These are phyloP conservation scores for Crematogaster levior DNA, from an alignment of 2,888 invertebrate species.

Conservation along the genomic window DNA sequence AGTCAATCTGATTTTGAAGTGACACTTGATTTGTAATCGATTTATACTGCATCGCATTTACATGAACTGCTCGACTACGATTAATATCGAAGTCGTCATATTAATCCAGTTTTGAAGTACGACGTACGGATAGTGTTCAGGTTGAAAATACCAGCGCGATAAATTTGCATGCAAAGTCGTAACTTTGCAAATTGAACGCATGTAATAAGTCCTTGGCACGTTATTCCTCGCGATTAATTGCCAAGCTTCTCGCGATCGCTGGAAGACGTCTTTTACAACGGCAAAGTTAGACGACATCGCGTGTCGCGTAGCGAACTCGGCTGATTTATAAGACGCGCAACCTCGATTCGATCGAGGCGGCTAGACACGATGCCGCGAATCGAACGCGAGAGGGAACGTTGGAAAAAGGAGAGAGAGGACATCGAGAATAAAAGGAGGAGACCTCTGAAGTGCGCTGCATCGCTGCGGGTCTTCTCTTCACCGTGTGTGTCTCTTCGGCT, in stretches of 20 bases:
- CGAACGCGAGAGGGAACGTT: constrained; percentile 63
- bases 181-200: constrained; percentile 44
- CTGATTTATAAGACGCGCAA: constrained; percentile 52
- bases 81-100: background rate
- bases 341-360: constrained; percentile 25
- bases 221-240: constrained; percentile 58
- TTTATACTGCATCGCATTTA: background rate
- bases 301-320: constrained; percentile 38
- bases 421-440: constrained; percentile 33
- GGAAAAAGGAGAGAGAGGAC: constrained; percentile 50
- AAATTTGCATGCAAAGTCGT: constrained; percentile 30
- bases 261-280: background rate
- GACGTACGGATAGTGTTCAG: background rate
- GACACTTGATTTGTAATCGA: background rate
- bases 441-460: constrained; percentile 57
- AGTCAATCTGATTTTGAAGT: background rate
- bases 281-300: constrained; percentile 44
- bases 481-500: constrained; percentile 32
- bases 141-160: background rate
- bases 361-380: constrained; percentile 54
- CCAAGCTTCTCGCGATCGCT: constrained; percentile 12
- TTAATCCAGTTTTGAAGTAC: constrained; percentile 6
- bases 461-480: constrained; percentile 63
- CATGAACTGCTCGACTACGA: background rate
- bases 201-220: constrained; percentile 47